Evolutionary conservation across 2,113 vertebrate species (phyloP).

Genomic region (Serilophus lunatus): DNA sequence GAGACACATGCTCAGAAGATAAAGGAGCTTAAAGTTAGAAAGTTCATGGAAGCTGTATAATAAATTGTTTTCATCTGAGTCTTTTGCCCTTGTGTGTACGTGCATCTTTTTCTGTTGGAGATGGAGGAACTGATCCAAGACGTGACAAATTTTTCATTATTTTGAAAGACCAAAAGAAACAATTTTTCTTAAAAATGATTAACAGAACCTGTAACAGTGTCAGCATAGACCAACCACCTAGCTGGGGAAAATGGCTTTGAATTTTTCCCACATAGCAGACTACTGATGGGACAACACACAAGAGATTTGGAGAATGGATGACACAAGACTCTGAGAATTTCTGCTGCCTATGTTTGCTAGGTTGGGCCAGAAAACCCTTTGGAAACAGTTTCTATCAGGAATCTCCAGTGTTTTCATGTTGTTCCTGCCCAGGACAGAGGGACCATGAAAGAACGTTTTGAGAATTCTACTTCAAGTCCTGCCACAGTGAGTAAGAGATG

Average conservation of each 20-base stretch:
- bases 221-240: background rate
- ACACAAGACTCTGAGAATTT: background rate
- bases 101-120: background rate
- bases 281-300: background rate
- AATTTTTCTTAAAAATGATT: background rate
- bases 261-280: background rate
- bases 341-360: background rate
- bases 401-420: background rate
- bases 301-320: background rate
- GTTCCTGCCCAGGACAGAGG: background rate
- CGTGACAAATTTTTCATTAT: constrained; percentile 59
- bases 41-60: constrained; percentile 69
- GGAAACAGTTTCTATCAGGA: background rate
- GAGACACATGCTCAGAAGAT: constrained; percentile 69
- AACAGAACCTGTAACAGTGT: background rate
- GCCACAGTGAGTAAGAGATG: background rate
- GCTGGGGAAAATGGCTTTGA: background rate
- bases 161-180: background rate
- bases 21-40: constrained; percentile 63
- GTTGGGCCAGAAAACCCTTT: background rate
- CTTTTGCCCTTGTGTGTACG: background rate
- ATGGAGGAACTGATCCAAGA: constrained; percentile 62
- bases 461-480: background rate
- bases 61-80: constrained; percentile 63
- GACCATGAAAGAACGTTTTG: background rate